These are phyloP conservation scores for Anguilla pacifica DNA, from an alignment of 2,797 vertebrate species.

Conservation along the genomic window DNA sequence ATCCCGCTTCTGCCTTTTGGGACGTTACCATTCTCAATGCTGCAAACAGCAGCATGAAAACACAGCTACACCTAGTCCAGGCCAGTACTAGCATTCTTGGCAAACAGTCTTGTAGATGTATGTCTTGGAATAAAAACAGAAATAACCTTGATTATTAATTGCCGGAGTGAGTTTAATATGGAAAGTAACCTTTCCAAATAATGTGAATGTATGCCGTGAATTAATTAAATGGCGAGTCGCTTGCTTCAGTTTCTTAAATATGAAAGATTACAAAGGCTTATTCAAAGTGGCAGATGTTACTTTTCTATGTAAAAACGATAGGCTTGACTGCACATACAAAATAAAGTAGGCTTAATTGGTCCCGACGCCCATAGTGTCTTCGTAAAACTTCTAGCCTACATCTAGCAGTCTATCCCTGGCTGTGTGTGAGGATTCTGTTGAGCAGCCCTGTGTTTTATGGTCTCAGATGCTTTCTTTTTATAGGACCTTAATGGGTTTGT, in stretches of 20 bases:
- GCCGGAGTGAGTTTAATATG: not conserved
- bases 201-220: not conserved
- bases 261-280: conserved; percentile 32
- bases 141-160: not conserved
- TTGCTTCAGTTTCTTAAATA: conserved; percentile 27
- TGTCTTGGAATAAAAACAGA: not conserved
- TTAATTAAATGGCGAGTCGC: no score
- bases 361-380: conserved; percentile 47
- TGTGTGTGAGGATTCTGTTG: conserved; percentile 58
- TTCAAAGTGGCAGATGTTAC: conserved; percentile 42
- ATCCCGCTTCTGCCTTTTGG: conserved; percentile 77
- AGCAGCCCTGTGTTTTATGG: conserved; percentile 70
- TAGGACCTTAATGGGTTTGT: conserved; percentile 71
- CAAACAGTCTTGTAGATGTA: conserved; percentile 10
- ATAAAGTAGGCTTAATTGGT: conserved; percentile 36
- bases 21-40: conserved; percentile 82
- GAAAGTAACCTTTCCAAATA: not conserved
- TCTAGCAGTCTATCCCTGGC: conserved; percentile 55
- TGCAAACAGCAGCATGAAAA: conserved; percentile 81
- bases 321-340: conserved; percentile 18
- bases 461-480: conserved; percentile 77
- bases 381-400: conserved; percentile 46
- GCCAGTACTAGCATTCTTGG: conserved; percentile 79
- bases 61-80: conserved; percentile 80
- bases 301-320: conserved; percentile 10